phyloP scores from a whole-genome alignment of 2,113 vertebrate species.

The Chaetodon auriga region DNA sequence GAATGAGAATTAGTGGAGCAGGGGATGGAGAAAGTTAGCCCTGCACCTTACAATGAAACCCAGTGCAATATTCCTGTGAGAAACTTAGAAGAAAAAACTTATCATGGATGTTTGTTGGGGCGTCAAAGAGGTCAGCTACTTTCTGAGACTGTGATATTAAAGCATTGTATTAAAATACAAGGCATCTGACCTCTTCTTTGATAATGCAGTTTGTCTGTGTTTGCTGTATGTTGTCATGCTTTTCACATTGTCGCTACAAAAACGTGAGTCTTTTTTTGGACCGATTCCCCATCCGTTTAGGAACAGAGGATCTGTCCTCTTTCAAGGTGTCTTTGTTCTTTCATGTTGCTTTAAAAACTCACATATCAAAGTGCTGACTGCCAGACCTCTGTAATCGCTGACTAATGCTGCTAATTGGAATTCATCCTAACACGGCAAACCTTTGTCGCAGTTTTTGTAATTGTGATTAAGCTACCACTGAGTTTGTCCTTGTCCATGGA shows the following conservation, averaged over 20 bases:
- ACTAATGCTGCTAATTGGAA: conserved; percentile 28
- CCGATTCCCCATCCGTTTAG: background rate
- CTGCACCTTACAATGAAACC: conserved; percentile 16
- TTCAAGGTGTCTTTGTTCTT: background rate
- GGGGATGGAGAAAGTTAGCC: background rate
- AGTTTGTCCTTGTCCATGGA: conserved; percentile 29
- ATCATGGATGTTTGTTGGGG: background rate
- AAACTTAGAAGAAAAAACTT: background rate
- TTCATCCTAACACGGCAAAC: conserved; percentile 12
- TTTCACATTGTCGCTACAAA: background rate
- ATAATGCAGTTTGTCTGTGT: background rate
- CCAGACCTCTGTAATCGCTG: background rate
- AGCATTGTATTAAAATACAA: too few species aligned
- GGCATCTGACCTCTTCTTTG: background rate
- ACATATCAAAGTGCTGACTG: conserved; percentile 11
- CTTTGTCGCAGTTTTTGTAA: conserved; percentile 6
- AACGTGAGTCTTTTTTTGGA: background rate
- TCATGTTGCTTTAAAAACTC: background rate
- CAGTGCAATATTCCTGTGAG: conserved; percentile 30
- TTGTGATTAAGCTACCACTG: conserved; percentile 9
- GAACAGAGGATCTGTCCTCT: background rate
- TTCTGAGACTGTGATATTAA: too few species aligned
- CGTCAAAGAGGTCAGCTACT: background rate
- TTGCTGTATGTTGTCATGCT: too few species aligned
- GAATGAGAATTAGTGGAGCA: conserved; percentile 29